Percentiles rank a stretch among this genome's conserved stretches.
phyloP scores from a whole-genome alignment of 2,113 vertebrate species.

The Nothobranchius kuhntae region DNA sequence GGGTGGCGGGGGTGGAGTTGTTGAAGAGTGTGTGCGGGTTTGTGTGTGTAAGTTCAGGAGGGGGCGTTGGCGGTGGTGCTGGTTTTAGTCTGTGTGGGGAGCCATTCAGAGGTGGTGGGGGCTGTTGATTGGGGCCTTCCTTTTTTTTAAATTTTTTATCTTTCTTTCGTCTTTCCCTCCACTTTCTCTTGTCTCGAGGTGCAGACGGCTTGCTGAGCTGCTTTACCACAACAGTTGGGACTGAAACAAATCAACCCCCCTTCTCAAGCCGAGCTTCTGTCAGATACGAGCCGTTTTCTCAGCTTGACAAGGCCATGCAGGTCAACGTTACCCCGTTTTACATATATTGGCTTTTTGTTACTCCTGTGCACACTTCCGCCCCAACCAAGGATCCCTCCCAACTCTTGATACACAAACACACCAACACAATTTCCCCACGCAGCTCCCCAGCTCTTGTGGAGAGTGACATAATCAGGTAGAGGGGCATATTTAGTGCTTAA shows the following conservation, averaged over 20 bases:
- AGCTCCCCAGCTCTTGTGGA: slow-evolving; percentile 50
- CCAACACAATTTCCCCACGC: slow-evolving; percentile 20
- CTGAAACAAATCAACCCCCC: slow-evolving; percentile 61
- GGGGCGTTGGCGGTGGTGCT: slow-evolving; percentile 11
- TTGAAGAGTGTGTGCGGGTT: slow-evolving; percentile 50
- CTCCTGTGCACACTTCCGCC: slow-evolving; percentile 44
- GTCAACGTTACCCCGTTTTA: slow-evolving; percentile 63
- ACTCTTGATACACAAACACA: slow-evolving; percentile 41
- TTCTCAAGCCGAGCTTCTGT: slow-evolving; percentile 53
- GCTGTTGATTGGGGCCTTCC: slow-evolving; percentile 70
- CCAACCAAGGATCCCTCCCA: slow-evolving; percentile 28
- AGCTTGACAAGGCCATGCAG: slow-evolving; percentile 69
- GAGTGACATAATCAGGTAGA: slow-evolving; percentile 77
- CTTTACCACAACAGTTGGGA: slow-evolving; percentile 56
- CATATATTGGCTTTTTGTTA: slow-evolving; percentile 57
- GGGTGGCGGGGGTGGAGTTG: slow-evolving; percentile 84
- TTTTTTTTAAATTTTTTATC: slow-evolving; percentile 55
- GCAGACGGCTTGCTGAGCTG: slow-evolving; percentile 54
- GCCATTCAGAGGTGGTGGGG: slow-evolving; percentile 77
- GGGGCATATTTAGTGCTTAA: slow-evolving; percentile 79
- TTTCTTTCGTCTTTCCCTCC: slow-evolving; percentile 6
- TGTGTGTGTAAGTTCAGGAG: slow-evolving; percentile 16
- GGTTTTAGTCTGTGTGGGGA: slow-evolving; percentile 67
- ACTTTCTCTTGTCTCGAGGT: slow-evolving; percentile 34
- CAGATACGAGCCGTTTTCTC: slow-evolving; percentile 66